Evolutionary conservation across 2,113 vertebrate species (phyloP).

Genomic region (Lichenostomus cassidix): DNA sequence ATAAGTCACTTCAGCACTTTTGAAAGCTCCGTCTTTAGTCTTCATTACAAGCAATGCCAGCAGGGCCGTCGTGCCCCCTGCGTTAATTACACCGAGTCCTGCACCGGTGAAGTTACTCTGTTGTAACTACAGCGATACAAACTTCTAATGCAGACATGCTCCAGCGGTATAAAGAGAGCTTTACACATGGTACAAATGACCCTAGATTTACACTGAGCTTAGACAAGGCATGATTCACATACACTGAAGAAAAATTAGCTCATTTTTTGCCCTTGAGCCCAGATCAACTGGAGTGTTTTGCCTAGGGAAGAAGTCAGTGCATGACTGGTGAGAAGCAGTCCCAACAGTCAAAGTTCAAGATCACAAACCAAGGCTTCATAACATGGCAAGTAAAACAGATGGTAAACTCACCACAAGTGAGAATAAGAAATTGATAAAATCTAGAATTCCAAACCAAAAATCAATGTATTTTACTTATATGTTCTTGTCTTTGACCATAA

Average conservation of each 20-base stretch:
- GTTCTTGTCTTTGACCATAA: not conserved
- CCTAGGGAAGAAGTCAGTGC: not conserved
- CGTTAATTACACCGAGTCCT: not conserved
- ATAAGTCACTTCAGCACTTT: conserved; percentile 25
- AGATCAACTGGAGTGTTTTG: not conserved
- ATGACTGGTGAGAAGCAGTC: not conserved
- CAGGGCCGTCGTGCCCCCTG: not conserved
- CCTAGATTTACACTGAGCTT: not conserved
- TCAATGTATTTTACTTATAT: not conserved
- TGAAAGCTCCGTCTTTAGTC: conserved; percentile 46
- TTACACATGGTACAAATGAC: not conserved
- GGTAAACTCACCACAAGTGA: not conserved
- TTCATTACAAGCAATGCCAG: conserved; percentile 12
- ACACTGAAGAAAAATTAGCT: not conserved
- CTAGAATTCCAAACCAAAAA: not conserved
- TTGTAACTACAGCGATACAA: conserved; percentile 7
- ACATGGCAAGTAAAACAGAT: not conserved
- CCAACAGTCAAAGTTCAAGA: not conserved
- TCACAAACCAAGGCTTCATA: not conserved
- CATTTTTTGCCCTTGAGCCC: not conserved
- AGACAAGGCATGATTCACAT: not conserved
- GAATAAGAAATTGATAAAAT: not conserved
- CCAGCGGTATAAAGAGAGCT: not conserved
- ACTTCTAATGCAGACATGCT: conserved; percentile 2
- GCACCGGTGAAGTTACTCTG: not conserved